These are phyloP conservation scores for Agrochola lota DNA, from an alignment of 2,888 invertebrate genomes.

Conservation along the genomic window DNA sequence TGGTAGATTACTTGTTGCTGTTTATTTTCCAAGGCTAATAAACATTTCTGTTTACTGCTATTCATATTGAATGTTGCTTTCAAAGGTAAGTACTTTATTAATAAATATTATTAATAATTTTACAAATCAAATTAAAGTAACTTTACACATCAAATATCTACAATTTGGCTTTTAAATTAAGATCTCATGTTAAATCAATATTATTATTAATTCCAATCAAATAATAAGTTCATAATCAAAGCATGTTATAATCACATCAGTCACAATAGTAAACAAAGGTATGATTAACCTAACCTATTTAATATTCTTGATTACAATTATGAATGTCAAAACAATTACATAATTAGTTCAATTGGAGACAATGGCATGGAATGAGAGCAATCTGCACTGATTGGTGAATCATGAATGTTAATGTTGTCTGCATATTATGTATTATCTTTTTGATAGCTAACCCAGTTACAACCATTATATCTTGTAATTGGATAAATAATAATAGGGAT, in stretches of 20 bases:
- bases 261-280: conserved; percentile 11
- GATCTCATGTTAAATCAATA: background rate
- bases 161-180: background rate
- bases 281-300: conserved; percentile 34
- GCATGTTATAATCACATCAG: background rate
- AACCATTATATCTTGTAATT: conserved; percentile 15
- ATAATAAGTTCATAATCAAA: background rate
- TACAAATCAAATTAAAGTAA: background rate
- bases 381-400: conserved; percentile 84
- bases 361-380: conserved; percentile 80
- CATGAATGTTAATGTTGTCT: conserved; percentile 72
- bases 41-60: background rate
- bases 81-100: background rate
- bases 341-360: conserved; percentile 83
- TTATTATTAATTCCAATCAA: background rate
- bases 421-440: conserved; percentile 55
- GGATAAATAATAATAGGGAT: background rate
- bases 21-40: conserved; percentile 21
- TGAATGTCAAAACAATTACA: conserved; percentile 75
- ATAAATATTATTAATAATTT: background rate
- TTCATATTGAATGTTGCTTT: background rate
- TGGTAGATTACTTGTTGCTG: conserved; percentile 10
- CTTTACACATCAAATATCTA: too few species aligned
- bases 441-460: conserved; percentile 63
- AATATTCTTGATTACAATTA: conserved; percentile 50